phyloP scores from a whole-genome alignment of 2,797 vertebrate genomes.

The Acridotheres tristis region DNA sequence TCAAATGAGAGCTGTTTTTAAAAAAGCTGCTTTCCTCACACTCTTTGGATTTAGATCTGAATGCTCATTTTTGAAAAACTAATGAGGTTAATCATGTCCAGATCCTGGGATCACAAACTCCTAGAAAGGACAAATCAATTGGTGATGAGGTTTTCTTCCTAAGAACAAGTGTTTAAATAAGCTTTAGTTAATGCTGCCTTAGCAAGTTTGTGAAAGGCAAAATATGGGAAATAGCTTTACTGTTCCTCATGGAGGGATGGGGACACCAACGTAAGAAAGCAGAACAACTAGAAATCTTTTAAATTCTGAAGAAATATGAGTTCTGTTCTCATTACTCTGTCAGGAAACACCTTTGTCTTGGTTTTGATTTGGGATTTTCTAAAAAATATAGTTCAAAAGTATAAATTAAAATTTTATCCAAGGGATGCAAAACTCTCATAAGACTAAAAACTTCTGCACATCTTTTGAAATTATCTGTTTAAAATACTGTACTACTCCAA shows the following conservation, averaged over 20 bases:
- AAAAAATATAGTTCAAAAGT: background rate
- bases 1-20: background rate
- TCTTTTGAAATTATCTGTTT: background rate
- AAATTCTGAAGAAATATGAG: background rate
- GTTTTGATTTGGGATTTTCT: background rate
- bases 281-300: background rate
- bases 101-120: background rate
- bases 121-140: background rate
- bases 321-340: background rate
- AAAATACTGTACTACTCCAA: background rate
- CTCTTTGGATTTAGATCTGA: background rate
- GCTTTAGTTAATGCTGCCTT: background rate
- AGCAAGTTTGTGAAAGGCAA: background rate
- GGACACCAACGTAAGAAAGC: accelerated
- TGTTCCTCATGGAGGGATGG: background rate
- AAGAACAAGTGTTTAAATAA: background rate
- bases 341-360: background rate
- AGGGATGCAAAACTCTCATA: background rate
- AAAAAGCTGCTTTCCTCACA: background rate
- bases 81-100: background rate
- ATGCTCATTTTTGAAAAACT: background rate
- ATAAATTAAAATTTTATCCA: background rate
- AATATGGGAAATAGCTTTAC: background rate
- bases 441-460: background rate
- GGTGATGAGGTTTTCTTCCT: background rate